Evolutionary conservation across 2,113 vertebrate species (phyloP), one percentile per base, ranked within the genome.

Genomic region (Microtus pennsylvanicus): DNA sequence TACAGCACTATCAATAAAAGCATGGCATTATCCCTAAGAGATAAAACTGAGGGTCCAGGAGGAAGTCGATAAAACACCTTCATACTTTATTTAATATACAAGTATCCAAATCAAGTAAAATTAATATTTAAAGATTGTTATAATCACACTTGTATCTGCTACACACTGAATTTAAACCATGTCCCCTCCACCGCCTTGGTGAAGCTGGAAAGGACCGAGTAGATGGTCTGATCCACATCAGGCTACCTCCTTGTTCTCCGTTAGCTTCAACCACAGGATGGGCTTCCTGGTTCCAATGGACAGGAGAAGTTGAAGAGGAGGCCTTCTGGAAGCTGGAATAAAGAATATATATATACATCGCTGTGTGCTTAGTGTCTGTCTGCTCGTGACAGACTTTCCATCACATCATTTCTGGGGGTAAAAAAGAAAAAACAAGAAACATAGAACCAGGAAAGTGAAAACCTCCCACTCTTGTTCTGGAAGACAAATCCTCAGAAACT

Each of bases 281-380:
- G n/a, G n/a, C 50, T 94, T 96, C 88, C 42, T 93, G 83, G 92
- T 28, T 89, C 87, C 93, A 96, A 28, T 17, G 42, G 87, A 65
- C 26, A 82, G 55, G 52, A 69, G 65, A 96, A 33, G 35, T 2
- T 89, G 82, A 91, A 92, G 50, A 94, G 55, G 61, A 95, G 26
- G 35, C 42, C 65, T 76, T 95, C 91, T 90, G 93, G 85, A 90
- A 90, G 55, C 80, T 96, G 67, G 67, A 95, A 94, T 94, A 94
- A 78, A 83, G 12, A 58, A 45, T 35, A 52, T 75, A 75, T 17
- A 65, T 35, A 47, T 14, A n/a, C 1, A 78, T 28, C 22, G 70
- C 69, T 91, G 10, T 87, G 70, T 93, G 72, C 26, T 92, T 94
- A 94, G 89, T 55, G 42, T 87, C 72, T 69, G 42, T 82, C 65